A percentile compares a stretch with the other conserved stretches of the same genome.
Conservation (phyloP, 2,797 vertebrate genomes). For the Coccyzus lansbergi region DNA sequence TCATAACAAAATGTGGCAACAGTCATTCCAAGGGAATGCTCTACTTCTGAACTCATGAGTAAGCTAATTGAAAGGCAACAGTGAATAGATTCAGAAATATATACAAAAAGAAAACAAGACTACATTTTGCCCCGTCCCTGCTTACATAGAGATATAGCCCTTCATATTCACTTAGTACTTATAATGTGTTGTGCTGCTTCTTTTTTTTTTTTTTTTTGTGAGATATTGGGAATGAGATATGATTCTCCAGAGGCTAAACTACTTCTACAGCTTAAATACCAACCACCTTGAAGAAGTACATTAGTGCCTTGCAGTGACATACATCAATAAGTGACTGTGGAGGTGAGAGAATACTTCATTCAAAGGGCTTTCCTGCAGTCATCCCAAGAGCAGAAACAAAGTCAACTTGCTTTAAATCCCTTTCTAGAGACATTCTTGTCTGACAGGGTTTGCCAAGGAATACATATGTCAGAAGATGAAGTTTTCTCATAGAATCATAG, state of each 20-base stretch:
- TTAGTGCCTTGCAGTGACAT: background rate
- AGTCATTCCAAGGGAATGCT: background rate
- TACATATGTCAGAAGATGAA: background rate
- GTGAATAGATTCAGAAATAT: background rate
- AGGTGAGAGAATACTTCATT: background rate
- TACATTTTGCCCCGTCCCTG: background rate
- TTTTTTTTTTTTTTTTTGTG: background rate
- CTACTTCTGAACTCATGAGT: background rate
- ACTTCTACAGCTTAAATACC: background rate
- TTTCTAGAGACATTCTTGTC: background rate
- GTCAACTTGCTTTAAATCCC: background rate
- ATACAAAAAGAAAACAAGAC: background rate
- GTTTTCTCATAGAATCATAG: no score
- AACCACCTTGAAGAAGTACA: background rate
- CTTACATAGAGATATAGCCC: background rate
- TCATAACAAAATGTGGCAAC: background rate
- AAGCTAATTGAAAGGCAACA: background rate
- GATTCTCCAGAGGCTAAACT: background rate
- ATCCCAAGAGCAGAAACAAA: slow-evolving; percentile 1
- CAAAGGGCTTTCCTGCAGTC: background rate
- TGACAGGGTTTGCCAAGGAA: background rate
- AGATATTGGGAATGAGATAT: background rate
- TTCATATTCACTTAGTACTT: background rate
- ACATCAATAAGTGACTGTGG: background rate
- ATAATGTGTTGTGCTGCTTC: background rate